Percentiles rank a stretch among this genome's conserved stretches.
Evolutionary conservation across 2,888 invertebrate genomes (phyloP).

Genomic region (Malthinus flaveolus): DNA sequence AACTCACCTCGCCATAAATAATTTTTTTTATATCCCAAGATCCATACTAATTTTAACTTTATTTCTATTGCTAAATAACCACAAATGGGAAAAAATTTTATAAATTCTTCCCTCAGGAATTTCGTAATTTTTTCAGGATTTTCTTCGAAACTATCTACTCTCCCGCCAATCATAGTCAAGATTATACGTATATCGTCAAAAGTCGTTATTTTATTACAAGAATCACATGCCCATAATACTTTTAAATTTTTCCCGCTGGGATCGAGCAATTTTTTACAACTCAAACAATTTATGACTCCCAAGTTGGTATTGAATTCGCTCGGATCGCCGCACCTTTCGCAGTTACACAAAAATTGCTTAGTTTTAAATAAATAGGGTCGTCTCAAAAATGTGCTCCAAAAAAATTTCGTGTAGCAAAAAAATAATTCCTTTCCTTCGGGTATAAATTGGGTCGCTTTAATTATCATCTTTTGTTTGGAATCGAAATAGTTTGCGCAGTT

Average conservation of each 20-base stretch:
- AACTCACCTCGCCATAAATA: slow-evolving; percentile 62
- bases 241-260: slow-evolving; percentile 60
- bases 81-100: slow-evolving; percentile 59
- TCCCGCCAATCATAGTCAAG: slow-evolving; percentile 60
- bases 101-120: slow-evolving; percentile 60
- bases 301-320: slow-evolving; percentile 62
- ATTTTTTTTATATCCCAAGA: slow-evolving; percentile 61
- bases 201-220: slow-evolving; percentile 58
- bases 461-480: slow-evolving; percentile 60
- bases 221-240: slow-evolving; percentile 63
- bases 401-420: slow-evolving; percentile 65
- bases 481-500: slow-evolving; percentile 69
- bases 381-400: slow-evolving; percentile 71
- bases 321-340: slow-evolving; percentile 67
- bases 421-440: slow-evolving; percentile 65
- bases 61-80: slow-evolving; percentile 67
- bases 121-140: slow-evolving; percentile 59
- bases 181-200: slow-evolving; percentile 58
- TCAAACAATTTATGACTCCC: slow-evolving; percentile 48
- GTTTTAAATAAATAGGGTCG: slow-evolving; percentile 64
- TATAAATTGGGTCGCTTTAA: slow-evolving; percentile 64
- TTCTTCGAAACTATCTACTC: slow-evolving; percentile 58
- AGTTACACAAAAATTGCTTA: slow-evolving; percentile 70
- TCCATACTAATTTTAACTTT: slow-evolving; percentile 66
- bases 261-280: slow-evolving; percentile 61